phyloP scores from a whole-genome alignment of 2,113 vertebrate genomes.

The Hassar affinis region DNA sequence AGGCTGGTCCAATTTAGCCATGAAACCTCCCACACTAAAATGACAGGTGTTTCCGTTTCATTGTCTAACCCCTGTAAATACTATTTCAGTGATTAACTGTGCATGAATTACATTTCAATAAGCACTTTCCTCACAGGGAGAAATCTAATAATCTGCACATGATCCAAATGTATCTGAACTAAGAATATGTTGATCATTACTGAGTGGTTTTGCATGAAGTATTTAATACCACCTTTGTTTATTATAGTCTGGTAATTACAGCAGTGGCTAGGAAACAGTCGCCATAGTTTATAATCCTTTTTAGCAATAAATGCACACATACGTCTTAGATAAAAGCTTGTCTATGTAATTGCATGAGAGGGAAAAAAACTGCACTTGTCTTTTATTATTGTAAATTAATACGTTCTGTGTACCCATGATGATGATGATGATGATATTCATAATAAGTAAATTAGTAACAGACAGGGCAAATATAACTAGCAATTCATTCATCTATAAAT shows the following conservation, averaged over 20 bases:
- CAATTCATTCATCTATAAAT: not conserved
- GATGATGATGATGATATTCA: not conserved
- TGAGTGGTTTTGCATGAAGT: not conserved
- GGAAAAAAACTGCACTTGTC: not conserved
- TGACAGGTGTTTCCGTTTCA: too few species aligned
- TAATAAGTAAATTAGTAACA: not conserved
- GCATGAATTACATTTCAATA: not conserved
- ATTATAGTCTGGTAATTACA: constrained; percentile 5
- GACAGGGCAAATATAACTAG: not conserved
- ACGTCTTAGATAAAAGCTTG: not conserved
- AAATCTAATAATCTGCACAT: not conserved
- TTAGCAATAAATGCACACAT: not conserved
- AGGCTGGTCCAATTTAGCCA: too few species aligned
- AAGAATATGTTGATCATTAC: not conserved
- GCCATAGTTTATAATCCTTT: constrained; percentile 47
- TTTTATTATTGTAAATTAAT: not conserved
- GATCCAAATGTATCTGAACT: not conserved
- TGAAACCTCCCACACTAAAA: too few species aligned
- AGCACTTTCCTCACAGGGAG: not conserved
- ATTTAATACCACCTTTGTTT: constrained; percentile 30
- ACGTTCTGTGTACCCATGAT: not conserved
- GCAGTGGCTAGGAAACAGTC: constrained; percentile 60
- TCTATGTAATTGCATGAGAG: not conserved
- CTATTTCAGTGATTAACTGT: too few species aligned
- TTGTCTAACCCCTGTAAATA: too few species aligned